These are phyloP conservation scores for Heterodera filipjevi DNA, from an alignment of 2,888 invertebrate genomes.

Conservation along the genomic window DNA sequence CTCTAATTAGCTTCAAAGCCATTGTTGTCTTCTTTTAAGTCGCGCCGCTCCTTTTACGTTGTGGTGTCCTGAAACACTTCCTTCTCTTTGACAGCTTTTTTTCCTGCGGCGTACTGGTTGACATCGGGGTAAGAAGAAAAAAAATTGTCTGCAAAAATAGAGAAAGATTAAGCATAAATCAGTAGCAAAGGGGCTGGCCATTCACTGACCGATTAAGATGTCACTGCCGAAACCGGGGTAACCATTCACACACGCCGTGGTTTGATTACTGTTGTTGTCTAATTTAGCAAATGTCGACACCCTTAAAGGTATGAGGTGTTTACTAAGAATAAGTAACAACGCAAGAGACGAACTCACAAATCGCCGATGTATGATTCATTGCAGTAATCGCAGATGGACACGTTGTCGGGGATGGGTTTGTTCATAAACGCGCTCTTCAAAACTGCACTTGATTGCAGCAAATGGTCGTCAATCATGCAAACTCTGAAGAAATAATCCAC, in stretches of 20 bases:
- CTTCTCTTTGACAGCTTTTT: conserved; percentile 50
- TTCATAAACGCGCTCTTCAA: conserved; percentile 45
- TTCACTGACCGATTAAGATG: conserved; percentile 60
- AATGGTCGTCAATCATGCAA: conserved; percentile 86
- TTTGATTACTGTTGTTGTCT: neutral
- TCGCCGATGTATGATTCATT: conserved; percentile 71
- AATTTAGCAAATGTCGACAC: neutral
- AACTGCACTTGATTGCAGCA: conserved; percentile 70
- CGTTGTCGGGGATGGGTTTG: conserved; percentile 34
- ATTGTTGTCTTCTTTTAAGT: no score
- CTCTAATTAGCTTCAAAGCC: no score
- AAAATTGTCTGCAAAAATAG: neutral
- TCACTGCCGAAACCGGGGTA: conserved; percentile 73
- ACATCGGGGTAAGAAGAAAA: neutral
- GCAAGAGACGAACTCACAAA: no score
- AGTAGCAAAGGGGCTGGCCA: no score
- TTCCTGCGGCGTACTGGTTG: conserved; percentile 70
- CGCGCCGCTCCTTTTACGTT: no score
- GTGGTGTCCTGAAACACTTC: neutral
- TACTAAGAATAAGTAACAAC: neutral
- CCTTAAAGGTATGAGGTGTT: neutral
- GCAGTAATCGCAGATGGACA: conserved; percentile 71
- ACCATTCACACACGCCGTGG: conserved; percentile 44
- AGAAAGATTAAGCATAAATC: neutral
- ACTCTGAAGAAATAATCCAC: conserved; percentile 74